Base-by-base conservation (phyloP, 2,888 invertebrate species). In the Chloroclystis v-ata region DNA sequence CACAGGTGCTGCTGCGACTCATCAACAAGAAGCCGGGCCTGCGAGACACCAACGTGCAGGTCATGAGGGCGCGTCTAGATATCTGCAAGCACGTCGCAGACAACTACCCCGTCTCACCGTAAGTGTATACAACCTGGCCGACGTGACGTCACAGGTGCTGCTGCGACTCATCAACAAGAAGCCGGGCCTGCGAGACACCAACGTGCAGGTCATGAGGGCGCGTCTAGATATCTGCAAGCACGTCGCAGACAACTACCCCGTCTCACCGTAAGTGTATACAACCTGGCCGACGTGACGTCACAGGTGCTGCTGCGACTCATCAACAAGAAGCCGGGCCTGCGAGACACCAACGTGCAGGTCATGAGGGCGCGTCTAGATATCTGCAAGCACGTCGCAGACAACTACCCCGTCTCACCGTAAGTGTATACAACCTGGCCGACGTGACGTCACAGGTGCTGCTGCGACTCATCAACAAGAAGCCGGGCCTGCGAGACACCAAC, bases 281-380 rank as follows among this genome's bases (percentile, higher is more conserved):
- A 10, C 14, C 69, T 89, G 1, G 89, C 89, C 42, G 91, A 92
- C 25, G 87, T 93, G 1, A 91, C 92, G 0, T 90, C 93, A 0
- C 97, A 97, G 78, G 91, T 94, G 0, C 72, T 97, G 20, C 90
- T 95, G 20, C 90, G 93, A 43, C 90, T 91, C 1, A 68, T 96
- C 10, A 92, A 91, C 57, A 94, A 91, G 66, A 97, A 97, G 69
- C 97, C 97, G 0, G 97, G 97, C 0, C 75, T 93, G 0, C 93
- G 95, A 72, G 97, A 97, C 67, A 97, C 94, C 49, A 97, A 97
- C 74, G 95, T 97, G 54, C 97, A 97, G 89, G 97, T 96, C n/a
- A 78, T 97, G 39, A 97, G 96, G 72, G 89, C 93, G 0, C 91
- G 94, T 57, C 76, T 97, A 10, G 97, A 97, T 59, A 90, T 93